Evolutionary conservation across 2,888 invertebrate species (phyloP).

Genomic region (Yponomeuta malinellus): DNA sequence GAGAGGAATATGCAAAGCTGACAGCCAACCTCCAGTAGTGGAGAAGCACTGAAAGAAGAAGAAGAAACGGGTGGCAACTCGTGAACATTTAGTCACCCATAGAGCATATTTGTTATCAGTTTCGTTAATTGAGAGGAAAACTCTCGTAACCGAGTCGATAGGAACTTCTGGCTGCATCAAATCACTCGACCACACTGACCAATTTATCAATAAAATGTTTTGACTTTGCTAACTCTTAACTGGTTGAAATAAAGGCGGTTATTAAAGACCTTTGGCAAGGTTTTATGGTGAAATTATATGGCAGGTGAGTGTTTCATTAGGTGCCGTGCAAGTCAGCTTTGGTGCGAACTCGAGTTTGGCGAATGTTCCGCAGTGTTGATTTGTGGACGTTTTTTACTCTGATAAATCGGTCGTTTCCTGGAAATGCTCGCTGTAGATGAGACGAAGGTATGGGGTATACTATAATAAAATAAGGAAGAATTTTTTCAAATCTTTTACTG

Average conservation of each 20-base stretch:
- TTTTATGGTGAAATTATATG: constrained; percentile 5
- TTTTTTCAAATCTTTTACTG: no score
- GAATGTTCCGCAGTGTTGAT: constrained; percentile 2
- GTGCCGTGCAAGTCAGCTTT: constrained; percentile 33
- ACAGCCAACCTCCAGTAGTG: no score
- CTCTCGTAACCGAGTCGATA: no score
- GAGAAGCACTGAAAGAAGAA: no score
- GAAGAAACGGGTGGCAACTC: no score
- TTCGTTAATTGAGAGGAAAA: no score
- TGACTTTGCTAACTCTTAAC: background rate
- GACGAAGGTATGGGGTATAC: background rate
- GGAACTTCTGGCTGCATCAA: no score
- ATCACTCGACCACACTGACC: background rate
- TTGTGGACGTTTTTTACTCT: background rate
- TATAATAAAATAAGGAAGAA: background rate
- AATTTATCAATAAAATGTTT: constrained; percentile 1
- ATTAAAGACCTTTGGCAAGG: background rate
- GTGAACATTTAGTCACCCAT: no score
- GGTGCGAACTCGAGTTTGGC: constrained; percentile 18
- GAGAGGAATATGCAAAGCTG: no score
- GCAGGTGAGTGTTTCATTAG: constrained; percentile 37
- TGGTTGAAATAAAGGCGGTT: background rate
- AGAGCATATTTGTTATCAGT: no score
- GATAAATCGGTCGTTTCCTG: background rate
- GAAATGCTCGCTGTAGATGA: background rate